Conservation (phyloP, 2,113 vertebrate species). For the Eira barbara region DNA sequence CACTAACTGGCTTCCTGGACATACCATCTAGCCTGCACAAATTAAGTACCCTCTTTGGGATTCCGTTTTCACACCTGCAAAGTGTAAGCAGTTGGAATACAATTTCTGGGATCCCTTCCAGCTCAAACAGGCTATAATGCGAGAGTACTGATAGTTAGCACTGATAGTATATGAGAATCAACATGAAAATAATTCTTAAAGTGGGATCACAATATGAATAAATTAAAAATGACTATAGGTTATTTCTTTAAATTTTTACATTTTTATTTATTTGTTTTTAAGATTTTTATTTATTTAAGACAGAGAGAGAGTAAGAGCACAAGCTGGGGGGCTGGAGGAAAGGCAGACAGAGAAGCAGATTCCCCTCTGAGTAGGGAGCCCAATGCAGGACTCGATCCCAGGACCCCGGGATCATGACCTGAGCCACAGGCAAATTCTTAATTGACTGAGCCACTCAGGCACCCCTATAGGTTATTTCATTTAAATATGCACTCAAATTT, state of each 20-base stretch:
- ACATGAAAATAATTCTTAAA: background rate
- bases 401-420: background rate
- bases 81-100: background rate
- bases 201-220: background rate
- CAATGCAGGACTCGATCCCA: background rate
- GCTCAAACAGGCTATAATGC: background rate
- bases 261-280: background rate
- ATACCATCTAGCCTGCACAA: background rate
- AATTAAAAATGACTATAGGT: background rate
- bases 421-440: background rate
- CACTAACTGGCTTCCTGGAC: background rate
- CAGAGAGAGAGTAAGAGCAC: background rate
- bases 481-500: background rate
- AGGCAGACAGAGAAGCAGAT: background rate
- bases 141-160: background rate
- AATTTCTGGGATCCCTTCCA: constrained; percentile 9
- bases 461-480: background rate
- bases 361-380: background rate
- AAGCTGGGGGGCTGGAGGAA: background rate
- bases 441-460: background rate
- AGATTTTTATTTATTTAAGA: background rate
- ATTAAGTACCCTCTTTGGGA: background rate
- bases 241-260: background rate
- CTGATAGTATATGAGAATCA: background rate
- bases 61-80: background rate